These are phyloP conservation scores for Halictus rubicundus DNA, from an alignment of 1,140 invertebrate genomes.

Conservation along the genomic window DNA sequence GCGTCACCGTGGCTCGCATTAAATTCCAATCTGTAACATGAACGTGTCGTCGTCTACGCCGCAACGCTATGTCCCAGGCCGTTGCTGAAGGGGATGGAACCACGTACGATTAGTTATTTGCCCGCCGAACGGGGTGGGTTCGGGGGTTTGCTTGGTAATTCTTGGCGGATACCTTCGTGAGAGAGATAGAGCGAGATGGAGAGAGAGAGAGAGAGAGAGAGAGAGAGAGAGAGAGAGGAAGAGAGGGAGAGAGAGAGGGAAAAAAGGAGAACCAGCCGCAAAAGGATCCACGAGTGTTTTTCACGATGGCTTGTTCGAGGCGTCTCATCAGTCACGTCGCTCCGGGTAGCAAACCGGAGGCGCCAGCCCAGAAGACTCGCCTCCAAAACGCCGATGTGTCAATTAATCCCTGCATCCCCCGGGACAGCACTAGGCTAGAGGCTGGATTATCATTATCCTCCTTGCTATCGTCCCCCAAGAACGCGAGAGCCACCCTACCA, in stretches of 20 bases:
- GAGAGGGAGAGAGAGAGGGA: too few relatives aligned
- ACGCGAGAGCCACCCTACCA: conserved; percentile 30
- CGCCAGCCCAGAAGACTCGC: conserved; percentile 54
- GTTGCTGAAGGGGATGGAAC: conserved; percentile 24
- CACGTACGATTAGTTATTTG: conserved; percentile 72
- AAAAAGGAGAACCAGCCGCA: conserved; percentile 56
- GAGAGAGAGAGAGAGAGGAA: conserved; percentile 44
- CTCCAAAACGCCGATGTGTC: conserved; percentile 71
- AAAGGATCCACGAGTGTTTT: conserved; percentile 67
- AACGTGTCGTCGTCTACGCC: conserved; percentile 59
- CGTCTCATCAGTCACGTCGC: conserved; percentile 73
- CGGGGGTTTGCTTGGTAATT: conserved; percentile 62
- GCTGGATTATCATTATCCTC: conserved; percentile 63
- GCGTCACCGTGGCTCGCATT: conserved; percentile 70
- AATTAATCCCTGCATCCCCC: conserved; percentile 71
- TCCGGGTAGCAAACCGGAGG: conserved; percentile 53
- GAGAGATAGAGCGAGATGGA: conserved; percentile 48
- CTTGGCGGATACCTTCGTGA: conserved; percentile 54
- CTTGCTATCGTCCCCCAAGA: conserved; percentile 32
- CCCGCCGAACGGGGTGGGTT: conserved; percentile 5
- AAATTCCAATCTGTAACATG: conserved; percentile 78
- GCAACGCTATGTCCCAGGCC: conserved; percentile 38
- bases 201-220: conserved; percentile 40
- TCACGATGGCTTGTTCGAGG: conserved; percentile 64
- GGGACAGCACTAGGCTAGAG: conserved; percentile 66